phyloP scores from a whole-genome alignment of 2,797 vertebrate genomes.

The Dipus sagitta region DNA sequence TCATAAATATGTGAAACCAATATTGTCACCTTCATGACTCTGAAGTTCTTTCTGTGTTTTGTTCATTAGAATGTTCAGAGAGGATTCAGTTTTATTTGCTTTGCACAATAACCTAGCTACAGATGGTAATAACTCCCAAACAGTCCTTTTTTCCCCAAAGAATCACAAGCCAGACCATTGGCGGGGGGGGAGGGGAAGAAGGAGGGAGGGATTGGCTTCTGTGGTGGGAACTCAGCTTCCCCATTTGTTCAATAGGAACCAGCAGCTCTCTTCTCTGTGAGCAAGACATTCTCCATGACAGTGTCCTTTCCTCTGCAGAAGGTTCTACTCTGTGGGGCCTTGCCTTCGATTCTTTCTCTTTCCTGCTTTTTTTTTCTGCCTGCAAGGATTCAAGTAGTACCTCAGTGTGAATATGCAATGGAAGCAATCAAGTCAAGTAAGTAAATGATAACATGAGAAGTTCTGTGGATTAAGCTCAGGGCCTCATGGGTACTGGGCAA shows the following conservation, averaged over 20 bases:
- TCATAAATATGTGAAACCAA: slow-evolving; percentile 54
- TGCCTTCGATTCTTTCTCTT: slow-evolving; percentile 39
- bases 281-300: slow-evolving; percentile 34
- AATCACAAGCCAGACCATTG: slow-evolving; percentile 77
- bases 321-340: background rate
- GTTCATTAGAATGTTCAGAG: slow-evolving; percentile 68
- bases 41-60: slow-evolving; percentile 59
- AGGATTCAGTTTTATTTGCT: slow-evolving; percentile 69
- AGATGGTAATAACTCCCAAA: slow-evolving; percentile 76
- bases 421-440: slow-evolving; percentile 19
- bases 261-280: slow-evolving; percentile 58
- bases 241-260: slow-evolving; percentile 77
- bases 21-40: slow-evolving; percentile 28
- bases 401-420: background rate
- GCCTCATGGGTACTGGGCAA: background rate
- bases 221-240: slow-evolving; percentile 67
- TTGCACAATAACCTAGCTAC: slow-evolving; percentile 67
- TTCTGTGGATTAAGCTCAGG: background rate
- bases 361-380: slow-evolving; percentile 11
- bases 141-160: slow-evolving; percentile 77
- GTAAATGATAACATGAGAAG: background rate
- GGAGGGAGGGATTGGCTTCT: slow-evolving; percentile 75
- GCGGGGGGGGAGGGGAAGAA: background rate
- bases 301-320: slow-evolving; percentile 7
- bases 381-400: background rate